phyloP scores from a whole-genome alignment of 2,797 vertebrate genomes.

The Pangasius djambal region DNA sequence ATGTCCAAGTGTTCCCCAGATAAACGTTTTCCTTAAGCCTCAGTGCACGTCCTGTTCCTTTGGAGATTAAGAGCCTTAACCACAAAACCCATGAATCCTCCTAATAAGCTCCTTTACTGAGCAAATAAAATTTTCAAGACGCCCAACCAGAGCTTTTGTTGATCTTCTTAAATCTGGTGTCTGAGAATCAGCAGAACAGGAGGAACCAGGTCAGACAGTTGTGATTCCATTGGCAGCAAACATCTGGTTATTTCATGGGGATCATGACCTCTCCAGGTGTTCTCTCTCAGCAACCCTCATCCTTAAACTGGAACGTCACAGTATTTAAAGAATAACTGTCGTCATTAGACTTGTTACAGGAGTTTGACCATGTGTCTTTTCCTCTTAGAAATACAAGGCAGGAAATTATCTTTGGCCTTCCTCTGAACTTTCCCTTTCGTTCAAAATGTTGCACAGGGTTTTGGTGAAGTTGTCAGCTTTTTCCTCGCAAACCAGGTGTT shows the following conservation, averaged over 20 bases:
- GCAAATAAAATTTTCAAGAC: background rate
- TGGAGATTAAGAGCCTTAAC: background rate
- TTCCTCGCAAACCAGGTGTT: background rate
- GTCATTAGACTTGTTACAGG: constrained; percentile 1
- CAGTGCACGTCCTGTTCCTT: background rate
- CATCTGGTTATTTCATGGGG: constrained; percentile 58
- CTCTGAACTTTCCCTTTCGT: background rate
- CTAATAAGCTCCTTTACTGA: background rate
- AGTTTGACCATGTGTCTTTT: background rate
- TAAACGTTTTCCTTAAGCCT: constrained; percentile 29
- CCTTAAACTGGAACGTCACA: background rate
- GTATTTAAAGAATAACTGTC: constrained; percentile 21
- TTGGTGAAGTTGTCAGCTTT: background rate
- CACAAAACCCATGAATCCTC: background rate
- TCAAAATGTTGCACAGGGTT: background rate
- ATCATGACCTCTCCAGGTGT: constrained; percentile 68
- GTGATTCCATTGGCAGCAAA: constrained; percentile 7
- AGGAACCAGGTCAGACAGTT: background rate
- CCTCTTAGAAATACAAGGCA: background rate
- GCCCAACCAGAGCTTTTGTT: background rate
- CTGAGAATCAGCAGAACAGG: background rate
- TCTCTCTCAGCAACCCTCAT: constrained; percentile 63
- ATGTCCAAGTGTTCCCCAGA: constrained; percentile 14
- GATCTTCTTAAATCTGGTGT: constrained; percentile 1
- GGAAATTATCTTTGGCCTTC: background rate